Evolutionary conservation across 2,113 vertebrate species (phyloP), one percentile per base, ranked within the genome.

Genomic region (Macquaria australasica): DNA sequence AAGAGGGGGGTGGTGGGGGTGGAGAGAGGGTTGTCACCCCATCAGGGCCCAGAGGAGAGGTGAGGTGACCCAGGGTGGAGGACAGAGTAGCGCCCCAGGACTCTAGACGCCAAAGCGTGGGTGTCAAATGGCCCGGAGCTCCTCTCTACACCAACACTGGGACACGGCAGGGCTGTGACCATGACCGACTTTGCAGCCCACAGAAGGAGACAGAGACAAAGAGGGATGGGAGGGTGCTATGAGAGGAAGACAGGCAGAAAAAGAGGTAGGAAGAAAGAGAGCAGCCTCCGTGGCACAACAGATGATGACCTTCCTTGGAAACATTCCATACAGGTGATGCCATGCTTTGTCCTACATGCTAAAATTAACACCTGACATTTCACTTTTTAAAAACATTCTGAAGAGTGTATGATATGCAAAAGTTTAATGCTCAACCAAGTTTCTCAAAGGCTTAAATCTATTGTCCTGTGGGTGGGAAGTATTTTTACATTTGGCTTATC

Each of bases 181-280:
- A 93, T 95, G 94, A 95, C 94, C 93, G 93, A 95, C 93, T 94
- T 95, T 93, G 89, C 87, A 90, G 84, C 86, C 88, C 90, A 84
- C 85, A 92, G 89, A 93, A 91, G 91, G 91, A 93, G 87, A 92
- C 85, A 76, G 79, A 92, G 89, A 94, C 90, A 94, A 88, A 86
- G 88, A 91, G 86, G 81, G 91, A 90, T 89, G 83, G 83, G 86
- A 88, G 82, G 80, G 83, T 74, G 81, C 66, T 56, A 41, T 48
- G 86, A 73, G 81, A 90, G 88, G 86, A 90, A 86, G 86, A 91
- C 71, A 74, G 77, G 69, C 84, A 83, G 84, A 66, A 79, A 76
- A 79, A 81, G 70, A 86, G 74, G 63, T 11, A 71, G 67, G 83
- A 90, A 85, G 75, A 89, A 82, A 87, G 80, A 80, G 86, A 87